Evolutionary conservation across 2,888 invertebrate species (phyloP).

Genomic region (Papilio demoleus): DNA sequence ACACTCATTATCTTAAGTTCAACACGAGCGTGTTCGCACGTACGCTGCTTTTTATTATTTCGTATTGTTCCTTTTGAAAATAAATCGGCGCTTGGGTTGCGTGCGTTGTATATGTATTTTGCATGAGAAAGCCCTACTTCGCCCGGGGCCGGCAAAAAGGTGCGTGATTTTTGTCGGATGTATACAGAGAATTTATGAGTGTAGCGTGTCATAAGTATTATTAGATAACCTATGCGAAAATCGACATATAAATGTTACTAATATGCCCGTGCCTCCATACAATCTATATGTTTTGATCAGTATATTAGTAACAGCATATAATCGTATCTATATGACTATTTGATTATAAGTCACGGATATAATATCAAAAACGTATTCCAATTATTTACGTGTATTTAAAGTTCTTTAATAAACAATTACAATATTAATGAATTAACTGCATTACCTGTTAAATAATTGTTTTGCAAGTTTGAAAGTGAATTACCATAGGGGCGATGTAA

Average conservation of each 20-base stretch:
- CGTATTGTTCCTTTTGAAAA: conserved; percentile 57
- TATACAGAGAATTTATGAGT: conserved; percentile 56
- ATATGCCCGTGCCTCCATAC: too few species aligned
- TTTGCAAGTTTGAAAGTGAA: background rate
- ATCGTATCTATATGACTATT: too few species aligned
- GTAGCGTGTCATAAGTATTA: conserved; percentile 55
- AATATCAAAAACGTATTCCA: too few species aligned
- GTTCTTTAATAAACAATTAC: too few species aligned
- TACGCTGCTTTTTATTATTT: conserved; percentile 56
- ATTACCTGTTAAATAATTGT: background rate
- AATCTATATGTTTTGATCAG: too few species aligned
- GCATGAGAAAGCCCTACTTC: conserved; percentile 60
- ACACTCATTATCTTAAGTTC: conserved; percentile 51
- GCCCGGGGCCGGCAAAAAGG: conserved; percentile 53
- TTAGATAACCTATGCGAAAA: conserved; percentile 49
- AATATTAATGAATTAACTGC: too few species aligned
- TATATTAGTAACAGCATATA: too few species aligned
- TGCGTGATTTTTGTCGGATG: conserved; percentile 64
- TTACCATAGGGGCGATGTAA: background rate
- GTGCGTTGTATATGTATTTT: conserved; percentile 60
- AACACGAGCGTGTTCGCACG: conserved; percentile 51
- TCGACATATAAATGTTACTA: conserved; percentile 9
- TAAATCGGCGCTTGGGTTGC: conserved; percentile 57
- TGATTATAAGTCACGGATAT: too few species aligned
- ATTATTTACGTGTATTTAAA: too few species aligned